These are phyloP conservation scores for Hartigia nigra DNA, from an alignment of 2,888 invertebrate species.

Conservation along the genomic window DNA sequence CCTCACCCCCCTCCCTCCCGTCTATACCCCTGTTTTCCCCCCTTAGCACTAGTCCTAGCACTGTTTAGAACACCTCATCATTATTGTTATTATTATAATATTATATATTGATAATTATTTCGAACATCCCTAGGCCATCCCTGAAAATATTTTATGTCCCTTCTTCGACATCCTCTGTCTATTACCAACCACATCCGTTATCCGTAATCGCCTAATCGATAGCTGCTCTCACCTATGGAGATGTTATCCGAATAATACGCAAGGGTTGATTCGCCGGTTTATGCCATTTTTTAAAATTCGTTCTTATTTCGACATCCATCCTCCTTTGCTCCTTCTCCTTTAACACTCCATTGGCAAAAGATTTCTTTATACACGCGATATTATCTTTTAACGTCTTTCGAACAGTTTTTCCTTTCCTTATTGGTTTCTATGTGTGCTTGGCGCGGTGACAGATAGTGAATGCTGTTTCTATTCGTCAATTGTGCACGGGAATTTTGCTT, in stretches of 20 bases:
- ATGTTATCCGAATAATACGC: slow-evolving; percentile 29
- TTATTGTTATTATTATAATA: slow-evolving; percentile 63
- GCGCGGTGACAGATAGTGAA: not conserved
- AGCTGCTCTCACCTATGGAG: not conserved
- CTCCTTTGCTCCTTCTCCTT: not conserved
- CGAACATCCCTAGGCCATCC: slow-evolving; percentile 40
- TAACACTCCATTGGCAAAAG: slow-evolving; percentile 9
- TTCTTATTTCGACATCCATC: not conserved
- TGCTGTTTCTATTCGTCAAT: not conserved
- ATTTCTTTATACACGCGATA: slow-evolving; percentile 32
- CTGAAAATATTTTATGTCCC: not conserved
- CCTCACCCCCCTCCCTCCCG: not conserved
- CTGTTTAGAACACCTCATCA: slow-evolving; percentile 65
- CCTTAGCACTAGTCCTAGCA: slow-evolving; percentile 66
- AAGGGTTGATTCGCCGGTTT: slow-evolving; percentile 41
- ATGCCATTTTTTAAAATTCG: not conserved
- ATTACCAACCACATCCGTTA: not conserved
- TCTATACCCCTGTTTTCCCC: slow-evolving; percentile 31
- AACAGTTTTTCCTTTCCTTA: slow-evolving; percentile 37
- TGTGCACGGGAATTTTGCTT: not conserved
- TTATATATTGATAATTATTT: slow-evolving; percentile 61
- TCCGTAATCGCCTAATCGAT: not conserved
- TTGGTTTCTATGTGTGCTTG: not conserved
- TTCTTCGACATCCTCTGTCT: not conserved
- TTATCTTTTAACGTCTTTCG: slow-evolving; percentile 40